Conservation (phyloP, 92 coral and sea anemone genomes). For the Epizoanthus stellaris region DNA sequence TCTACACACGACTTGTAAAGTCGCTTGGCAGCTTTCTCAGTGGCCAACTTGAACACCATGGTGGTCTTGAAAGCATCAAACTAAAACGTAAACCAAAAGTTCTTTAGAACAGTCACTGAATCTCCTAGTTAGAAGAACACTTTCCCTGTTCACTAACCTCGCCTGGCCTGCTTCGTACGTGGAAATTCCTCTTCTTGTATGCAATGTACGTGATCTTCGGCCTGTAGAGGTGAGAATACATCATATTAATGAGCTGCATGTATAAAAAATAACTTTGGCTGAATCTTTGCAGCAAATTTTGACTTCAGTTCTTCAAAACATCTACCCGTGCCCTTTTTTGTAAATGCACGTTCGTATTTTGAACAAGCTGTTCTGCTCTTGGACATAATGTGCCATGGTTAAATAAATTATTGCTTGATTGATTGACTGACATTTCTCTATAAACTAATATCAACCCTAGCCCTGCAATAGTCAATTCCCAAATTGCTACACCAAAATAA, state of each 20-base stretch:
- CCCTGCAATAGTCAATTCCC: too few species aligned
- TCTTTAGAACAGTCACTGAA: not conserved
- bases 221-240: conserved; percentile 50
- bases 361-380: too few species aligned
- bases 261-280: too few species aligned
- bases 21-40: conserved; percentile 94
- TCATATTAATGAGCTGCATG: not conserved
- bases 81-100: conserved; percentile 28
- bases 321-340: too few species aligned
- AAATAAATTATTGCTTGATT: too few species aligned
- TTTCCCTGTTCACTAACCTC: conserved; percentile 65
- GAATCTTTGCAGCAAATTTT: too few species aligned
- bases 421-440: too few species aligned
- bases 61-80: conserved; percentile 84
- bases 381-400: too few species aligned
- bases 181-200: conserved; percentile 84
- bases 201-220: conserved; percentile 82
- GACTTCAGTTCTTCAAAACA: too few species aligned
- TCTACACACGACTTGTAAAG: conserved; percentile 96
- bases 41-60: conserved; percentile 83
- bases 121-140: not conserved
- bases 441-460: too few species aligned
- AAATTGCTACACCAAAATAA: too few species aligned
- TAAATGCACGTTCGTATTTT: too few species aligned
- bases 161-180: conserved; percentile 89